Percentiles rank a stretch among this genome's conserved stretches.
Conservation (phyloP, 2,888 invertebrate genomes). For the Erebia epiphron region DNA sequence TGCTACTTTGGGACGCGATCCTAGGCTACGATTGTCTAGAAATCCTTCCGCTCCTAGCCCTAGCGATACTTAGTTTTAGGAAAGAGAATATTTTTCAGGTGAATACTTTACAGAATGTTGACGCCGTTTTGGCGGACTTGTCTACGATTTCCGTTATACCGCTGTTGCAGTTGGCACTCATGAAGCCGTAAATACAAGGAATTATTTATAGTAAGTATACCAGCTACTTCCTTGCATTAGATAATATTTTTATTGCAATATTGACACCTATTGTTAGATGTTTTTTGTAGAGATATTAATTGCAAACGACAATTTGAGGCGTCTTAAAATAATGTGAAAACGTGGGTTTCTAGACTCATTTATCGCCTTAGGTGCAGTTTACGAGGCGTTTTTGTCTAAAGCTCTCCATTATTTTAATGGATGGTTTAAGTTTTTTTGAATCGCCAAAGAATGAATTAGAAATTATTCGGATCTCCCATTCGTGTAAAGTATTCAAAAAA, state of each 20-base stretch:
- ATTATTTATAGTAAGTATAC: background rate
- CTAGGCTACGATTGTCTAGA: constrained; percentile 96
- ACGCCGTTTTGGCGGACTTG: constrained; percentile 93
- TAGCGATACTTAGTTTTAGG: constrained; percentile 92
- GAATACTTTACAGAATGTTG: constrained; percentile 89
- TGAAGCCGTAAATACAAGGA: constrained; percentile 67
- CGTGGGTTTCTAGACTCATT: background rate
- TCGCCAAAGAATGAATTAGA: no score
- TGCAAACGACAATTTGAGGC: background rate
- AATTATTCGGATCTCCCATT: no score
- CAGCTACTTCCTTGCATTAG: no score
- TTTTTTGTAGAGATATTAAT: background rate
- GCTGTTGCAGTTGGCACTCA: constrained; percentile 89
- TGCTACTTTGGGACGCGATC: constrained; percentile 95
- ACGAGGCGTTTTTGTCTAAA: background rate
- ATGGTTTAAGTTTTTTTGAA: no score
- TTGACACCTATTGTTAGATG: background rate
- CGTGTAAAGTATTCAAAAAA: no score
- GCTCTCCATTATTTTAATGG: no score
- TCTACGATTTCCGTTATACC: constrained; percentile 94
- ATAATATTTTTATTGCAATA: background rate
- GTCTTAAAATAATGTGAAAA: background rate
- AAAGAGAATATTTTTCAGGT: constrained; percentile 92
- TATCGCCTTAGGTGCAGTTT: background rate
- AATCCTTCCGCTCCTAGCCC: constrained; percentile 92